A percentile compares a stretch with the other conserved stretches of the same genome.
These are phyloP conservation scores for Gobiocypris rarus DNA, from an alignment of 2,113 vertebrate species.

Conservation along the genomic window DNA sequence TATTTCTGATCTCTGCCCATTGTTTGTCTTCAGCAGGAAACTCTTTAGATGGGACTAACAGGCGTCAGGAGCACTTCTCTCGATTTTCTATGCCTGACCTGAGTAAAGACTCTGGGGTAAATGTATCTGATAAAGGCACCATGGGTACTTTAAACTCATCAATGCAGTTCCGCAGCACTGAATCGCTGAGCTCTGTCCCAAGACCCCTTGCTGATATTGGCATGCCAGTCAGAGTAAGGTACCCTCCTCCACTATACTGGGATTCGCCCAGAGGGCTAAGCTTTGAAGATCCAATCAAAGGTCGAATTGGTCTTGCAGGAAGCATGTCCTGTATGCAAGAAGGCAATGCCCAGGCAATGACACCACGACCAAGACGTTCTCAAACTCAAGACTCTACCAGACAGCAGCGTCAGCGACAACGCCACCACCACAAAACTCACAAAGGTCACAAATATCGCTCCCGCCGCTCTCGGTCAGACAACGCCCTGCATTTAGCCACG, in stretches of 20 bases:
- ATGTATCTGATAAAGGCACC: slow-evolving; percentile 91
- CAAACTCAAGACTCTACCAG: slow-evolving; percentile 78
- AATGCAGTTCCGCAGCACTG: slow-evolving; percentile 88
- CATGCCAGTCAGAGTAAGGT: slow-evolving; percentile 77
- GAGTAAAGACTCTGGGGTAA: slow-evolving; percentile 98
- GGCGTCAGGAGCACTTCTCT: slow-evolving; percentile 92
- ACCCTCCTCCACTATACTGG: slow-evolving; percentile 80
- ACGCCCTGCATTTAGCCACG: slow-evolving; percentile 90
- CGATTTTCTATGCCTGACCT: slow-evolving; percentile 98
- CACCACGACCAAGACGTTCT: slow-evolving; percentile 81
- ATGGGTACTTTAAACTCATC: slow-evolving; percentile 92
- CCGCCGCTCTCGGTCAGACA: slow-evolving; percentile 92
- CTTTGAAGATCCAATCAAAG: slow-evolving; percentile 78
- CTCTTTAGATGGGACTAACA: slow-evolving; percentile 87
- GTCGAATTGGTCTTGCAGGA: slow-evolving; percentile 75
- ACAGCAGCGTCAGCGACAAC: slow-evolving; percentile 68
- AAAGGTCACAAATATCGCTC: slow-evolving; percentile 80
- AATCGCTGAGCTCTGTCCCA: slow-evolving; percentile 84
- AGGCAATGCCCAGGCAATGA: slow-evolving; percentile 76
- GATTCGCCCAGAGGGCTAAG: slow-evolving; percentile 82
- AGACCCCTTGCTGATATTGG: slow-evolving; percentile 89
- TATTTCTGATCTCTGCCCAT: background rate
- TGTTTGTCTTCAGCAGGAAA: slow-evolving; percentile 76
- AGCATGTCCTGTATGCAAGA: slow-evolving; percentile 62
- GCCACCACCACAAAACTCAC: slow-evolving; percentile 81